Evolutionary conservation across 2,113 vertebrate genomes (phyloP).

Genomic region (Talpa occidentalis): DNA sequence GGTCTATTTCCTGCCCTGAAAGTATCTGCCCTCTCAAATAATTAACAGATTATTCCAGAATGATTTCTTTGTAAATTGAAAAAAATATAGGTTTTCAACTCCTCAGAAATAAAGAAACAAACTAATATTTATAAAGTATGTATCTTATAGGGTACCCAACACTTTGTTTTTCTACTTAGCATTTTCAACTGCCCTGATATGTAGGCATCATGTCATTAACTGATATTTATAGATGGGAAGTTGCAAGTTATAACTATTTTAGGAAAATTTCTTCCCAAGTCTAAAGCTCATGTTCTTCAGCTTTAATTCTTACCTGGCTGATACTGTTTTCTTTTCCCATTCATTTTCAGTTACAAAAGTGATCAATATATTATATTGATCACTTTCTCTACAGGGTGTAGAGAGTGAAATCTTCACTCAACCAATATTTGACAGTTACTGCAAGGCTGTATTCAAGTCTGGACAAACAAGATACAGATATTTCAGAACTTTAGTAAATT

Average conservation of each 20-base stretch:
- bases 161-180: neutral
- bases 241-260: neutral
- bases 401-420: neutral
- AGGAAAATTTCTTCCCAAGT: neutral
- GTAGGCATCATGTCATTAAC: neutral
- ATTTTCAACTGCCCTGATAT: neutral
- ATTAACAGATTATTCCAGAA: neutral
- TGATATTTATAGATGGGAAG: neutral
- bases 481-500: neutral
- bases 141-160: neutral
- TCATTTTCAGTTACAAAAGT: neutral
- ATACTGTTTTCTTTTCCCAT: neutral
- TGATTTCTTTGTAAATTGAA: neutral
- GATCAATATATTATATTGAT: too few relatives aligned
- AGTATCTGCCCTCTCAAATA: neutral
- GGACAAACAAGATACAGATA: neutral
- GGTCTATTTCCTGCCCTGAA: neutral
- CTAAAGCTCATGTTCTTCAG: neutral
- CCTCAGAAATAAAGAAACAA: neutral
- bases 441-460: neutral
- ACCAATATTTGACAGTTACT: neutral
- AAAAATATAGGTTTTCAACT: neutral
- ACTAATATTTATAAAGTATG: neutral
- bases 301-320: neutral
- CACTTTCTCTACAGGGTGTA: neutral